Conservation (phyloP, 2,797 vertebrate genomes). For the Luscinia megarhynchos region DNA sequence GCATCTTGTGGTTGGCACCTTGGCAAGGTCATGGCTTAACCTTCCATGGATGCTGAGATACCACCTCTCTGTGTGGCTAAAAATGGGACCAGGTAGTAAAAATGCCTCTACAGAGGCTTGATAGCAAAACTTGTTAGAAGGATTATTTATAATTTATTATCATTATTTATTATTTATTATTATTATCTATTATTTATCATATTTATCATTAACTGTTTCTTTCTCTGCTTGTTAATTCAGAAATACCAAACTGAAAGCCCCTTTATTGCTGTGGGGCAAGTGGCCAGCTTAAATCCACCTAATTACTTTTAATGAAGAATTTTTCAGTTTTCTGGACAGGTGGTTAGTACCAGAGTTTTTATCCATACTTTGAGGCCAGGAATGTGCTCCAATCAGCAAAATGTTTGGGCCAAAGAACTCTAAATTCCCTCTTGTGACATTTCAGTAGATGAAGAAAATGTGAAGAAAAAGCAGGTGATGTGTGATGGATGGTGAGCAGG, state of each 20-base stretch:
- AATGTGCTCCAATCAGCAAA: constrained; percentile 4
- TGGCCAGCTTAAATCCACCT: constrained; percentile 41
- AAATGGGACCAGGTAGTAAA: background rate
- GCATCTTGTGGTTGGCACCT: background rate
- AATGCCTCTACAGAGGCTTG: background rate
- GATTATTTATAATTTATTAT: background rate
- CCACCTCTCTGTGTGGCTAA: background rate
- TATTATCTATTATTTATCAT: background rate
- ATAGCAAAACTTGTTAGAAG: background rate
- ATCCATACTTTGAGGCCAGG: background rate
- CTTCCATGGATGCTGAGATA: background rate
- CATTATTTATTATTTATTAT: background rate
- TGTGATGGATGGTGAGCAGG: background rate
- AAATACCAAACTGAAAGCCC: constrained; percentile 12
- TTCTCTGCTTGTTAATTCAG: constrained; percentile 43
- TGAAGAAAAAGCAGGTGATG: background rate
- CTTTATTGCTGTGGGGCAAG: constrained; percentile 28
- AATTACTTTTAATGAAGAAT: constrained; percentile 43
- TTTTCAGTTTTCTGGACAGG: constrained; percentile 30
- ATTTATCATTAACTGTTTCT: background rate
- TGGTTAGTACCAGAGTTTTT: background rate
- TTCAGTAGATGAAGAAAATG: background rate
- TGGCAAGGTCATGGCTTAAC: background rate
- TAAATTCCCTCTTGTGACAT: background rate
- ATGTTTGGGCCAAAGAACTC: background rate